Conservation (phyloP, 1,140 invertebrate species). For the Drosophila bocqueti region DNA sequence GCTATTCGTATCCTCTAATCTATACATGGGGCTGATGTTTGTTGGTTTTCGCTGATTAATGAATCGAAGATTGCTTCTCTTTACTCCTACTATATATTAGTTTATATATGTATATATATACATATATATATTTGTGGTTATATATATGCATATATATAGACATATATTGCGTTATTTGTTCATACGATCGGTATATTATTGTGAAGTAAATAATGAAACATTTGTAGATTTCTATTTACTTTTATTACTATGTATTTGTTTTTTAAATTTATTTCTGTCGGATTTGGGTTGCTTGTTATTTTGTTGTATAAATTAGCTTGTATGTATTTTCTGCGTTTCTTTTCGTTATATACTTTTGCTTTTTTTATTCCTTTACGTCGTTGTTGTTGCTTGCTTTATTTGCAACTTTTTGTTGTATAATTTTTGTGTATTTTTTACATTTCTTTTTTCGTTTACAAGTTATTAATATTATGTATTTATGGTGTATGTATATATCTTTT, state of each 20-base stretch:
- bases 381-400: conserved; percentile 29
- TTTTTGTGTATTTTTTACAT: conserved; percentile 21
- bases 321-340: conserved; percentile 10
- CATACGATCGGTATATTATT: conserved; percentile 46
- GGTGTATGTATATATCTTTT: conserved; percentile 26
- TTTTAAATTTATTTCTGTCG: conserved; percentile 14
- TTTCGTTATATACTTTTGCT: conserved; percentile 24
- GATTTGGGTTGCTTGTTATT: conserved; percentile 43
- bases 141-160: conserved; percentile 29
- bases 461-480: conserved; percentile 38
- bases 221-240: conserved; percentile 11
- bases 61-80: conserved; percentile 37
- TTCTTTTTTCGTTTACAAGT: conserved; percentile 36
- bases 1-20: conserved; percentile 84
- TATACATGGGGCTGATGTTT: conserved; percentile 80
- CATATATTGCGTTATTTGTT: conserved; percentile 67
- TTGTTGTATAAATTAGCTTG: conserved; percentile 20
- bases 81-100: conserved; percentile 34
- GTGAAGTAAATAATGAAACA: conserved; percentile 23
- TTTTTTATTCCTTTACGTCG: conserved; percentile 22
- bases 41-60: conserved; percentile 55
- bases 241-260: conserved; percentile 1
- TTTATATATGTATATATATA: conserved; percentile 47
- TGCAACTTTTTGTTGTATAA: conserved; percentile 1
- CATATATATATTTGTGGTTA: conserved; percentile 31